These are phyloP conservation scores for Acanthisitta chloris DNA, from an alignment of 2,113 vertebrate genomes.

Conservation along the genomic window DNA sequence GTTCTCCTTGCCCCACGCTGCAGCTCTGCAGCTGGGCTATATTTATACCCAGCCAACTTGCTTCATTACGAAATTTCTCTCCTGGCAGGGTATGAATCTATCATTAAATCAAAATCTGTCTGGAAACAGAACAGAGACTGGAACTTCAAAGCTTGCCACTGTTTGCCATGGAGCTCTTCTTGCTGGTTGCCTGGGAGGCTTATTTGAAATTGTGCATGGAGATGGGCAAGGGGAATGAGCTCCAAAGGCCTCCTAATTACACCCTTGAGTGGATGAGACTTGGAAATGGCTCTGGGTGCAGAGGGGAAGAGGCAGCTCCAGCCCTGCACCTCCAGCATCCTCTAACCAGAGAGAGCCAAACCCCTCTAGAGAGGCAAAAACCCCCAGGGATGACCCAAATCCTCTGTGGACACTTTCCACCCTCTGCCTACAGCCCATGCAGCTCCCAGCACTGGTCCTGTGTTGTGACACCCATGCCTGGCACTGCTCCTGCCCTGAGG, in stretches of 20 bases:
- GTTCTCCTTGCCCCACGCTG: accelerated
- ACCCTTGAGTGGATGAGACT: not conserved
- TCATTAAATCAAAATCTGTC: constrained; percentile 30
- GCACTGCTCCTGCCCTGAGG: too few species aligned
- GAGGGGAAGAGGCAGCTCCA: not conserved
- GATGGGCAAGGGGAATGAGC: not conserved
- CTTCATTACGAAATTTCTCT: not conserved
- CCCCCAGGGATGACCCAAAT: not conserved
- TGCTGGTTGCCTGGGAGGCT: constrained; percentile 37
- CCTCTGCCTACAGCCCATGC: not conserved
- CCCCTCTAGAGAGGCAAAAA: not conserved
- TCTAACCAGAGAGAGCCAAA: not conserved
- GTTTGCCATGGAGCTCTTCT: not conserved
- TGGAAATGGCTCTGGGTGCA: accelerated
- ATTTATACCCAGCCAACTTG: not conserved
- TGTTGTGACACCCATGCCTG: too few species aligned
- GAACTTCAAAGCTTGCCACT: constrained; percentile 16
- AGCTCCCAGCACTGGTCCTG: too few species aligned
- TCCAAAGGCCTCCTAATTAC: not conserved
- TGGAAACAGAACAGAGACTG: constrained; percentile 22
- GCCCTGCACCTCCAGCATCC: not conserved
- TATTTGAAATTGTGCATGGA: not conserved
- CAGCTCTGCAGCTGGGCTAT: accelerated
- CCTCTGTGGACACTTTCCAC: not conserved
- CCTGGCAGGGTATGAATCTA: not conserved